A percentile compares a stretch with the other conserved stretches of the same genome.
phyloP scores from a whole-genome alignment of 2,797 vertebrate genomes.

The Ara ararauna region DNA sequence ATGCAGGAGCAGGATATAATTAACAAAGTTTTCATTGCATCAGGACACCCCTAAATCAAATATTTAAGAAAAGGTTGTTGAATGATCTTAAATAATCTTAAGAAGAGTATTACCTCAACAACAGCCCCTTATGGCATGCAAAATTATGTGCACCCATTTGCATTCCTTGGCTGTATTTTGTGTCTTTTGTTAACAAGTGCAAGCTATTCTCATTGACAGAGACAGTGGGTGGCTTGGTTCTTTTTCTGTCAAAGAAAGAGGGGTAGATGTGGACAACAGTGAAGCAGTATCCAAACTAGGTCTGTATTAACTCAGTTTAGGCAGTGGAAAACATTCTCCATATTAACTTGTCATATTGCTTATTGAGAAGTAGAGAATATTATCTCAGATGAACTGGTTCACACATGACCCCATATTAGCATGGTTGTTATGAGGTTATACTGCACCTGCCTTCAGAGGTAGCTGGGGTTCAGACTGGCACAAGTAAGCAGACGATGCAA shows the following conservation, averaged over 20 bases:
- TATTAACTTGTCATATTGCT: background rate
- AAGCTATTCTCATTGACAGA: constrained; percentile 21
- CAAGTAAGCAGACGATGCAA: background rate
- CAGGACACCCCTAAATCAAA: background rate
- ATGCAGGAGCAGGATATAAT: background rate
- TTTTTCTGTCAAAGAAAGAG: background rate
- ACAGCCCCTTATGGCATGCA: background rate
- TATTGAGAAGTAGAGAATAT: background rate
- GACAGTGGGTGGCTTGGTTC: background rate
- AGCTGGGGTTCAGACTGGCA: background rate
- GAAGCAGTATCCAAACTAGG: background rate
- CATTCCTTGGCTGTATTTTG: background rate
- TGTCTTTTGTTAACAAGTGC: background rate
- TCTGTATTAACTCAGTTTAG: background rate
- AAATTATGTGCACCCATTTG: background rate
- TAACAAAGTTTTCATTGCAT: background rate
- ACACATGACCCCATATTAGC: background rate
- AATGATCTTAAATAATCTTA: background rate
- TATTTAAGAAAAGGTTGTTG: background rate
- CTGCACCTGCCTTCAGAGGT: background rate
- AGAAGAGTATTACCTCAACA: background rate
- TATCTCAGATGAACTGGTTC: background rate
- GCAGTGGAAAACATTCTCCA: background rate
- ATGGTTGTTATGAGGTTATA: background rate
- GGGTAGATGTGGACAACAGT: background rate